Base-by-base conservation (phyloP, 2,888 invertebrate genomes). In the Napeogenes inachia region DNA sequence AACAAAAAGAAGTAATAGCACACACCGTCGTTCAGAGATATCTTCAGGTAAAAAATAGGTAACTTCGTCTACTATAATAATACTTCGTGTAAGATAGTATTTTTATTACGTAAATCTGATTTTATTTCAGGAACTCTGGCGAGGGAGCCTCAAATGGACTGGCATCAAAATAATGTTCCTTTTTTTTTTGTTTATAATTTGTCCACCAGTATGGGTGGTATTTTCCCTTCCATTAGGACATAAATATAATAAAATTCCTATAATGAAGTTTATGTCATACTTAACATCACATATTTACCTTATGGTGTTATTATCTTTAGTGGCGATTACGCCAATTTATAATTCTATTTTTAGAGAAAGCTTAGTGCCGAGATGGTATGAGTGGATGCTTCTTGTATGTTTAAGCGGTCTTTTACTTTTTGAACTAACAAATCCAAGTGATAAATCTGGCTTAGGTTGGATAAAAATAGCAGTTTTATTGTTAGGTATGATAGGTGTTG, bases 241-340 rank as follows among this genome's bases (percentile, higher is more conserved):
- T 91, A 96, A 96, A 87, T 98, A 96, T 91, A 97, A 98, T 92
- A 97, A 98, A 92, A 97, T 99, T 77, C 99, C 99, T 63, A 99
- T 99, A 79, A 98, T 99, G 79, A 99, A 99, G 91, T 99, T 99
- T 90, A 99, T 99, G 96, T 98, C 99, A 54, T 99, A 99, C 89
- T 93, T 99, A 75, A 99, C 99, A 33, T 99, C 99, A 6, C 99
- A 99, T 89, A 95, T 99, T 76, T 99, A 99, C 89, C 94, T 99
- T 72, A 98, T 99, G 95, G 89, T 97, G 70, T 94, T 99, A 76
- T 93, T 99, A 73, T 94, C 97, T 72, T 92, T 99, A 74, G 97
- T 97, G 64, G 97, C 95, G 54, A 97, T 97, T 69, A 96, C 96
- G 66, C 97, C 97, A 59, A 94, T 96, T 68, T 95, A 96, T 85